These are phyloP conservation scores for Diplosoma virens DNA, from an alignment of 23 tunicate species.

Conservation along the genomic window DNA sequence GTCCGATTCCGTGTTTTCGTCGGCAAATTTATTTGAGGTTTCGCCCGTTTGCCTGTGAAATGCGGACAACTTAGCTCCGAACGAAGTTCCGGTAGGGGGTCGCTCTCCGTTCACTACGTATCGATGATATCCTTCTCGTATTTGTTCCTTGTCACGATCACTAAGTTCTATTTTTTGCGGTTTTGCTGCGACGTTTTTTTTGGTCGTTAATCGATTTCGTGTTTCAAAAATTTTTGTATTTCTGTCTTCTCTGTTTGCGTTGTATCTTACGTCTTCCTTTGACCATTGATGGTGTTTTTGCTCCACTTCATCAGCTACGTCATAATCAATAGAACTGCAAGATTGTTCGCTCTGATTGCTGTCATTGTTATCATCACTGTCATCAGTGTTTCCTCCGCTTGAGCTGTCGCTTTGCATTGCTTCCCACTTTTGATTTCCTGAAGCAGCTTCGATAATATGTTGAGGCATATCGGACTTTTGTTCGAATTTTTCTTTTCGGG, in stretches of 20 bases:
- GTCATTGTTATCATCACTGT: slow-evolving; percentile 11
- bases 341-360: not conserved
- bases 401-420: slow-evolving; percentile 51
- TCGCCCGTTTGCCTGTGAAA: not conserved
- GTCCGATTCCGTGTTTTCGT: not conserved
- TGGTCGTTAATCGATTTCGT: not conserved
- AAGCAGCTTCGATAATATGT: no score
- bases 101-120: slow-evolving; percentile 21
- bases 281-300: not conserved
- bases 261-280: not conserved
- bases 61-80: slow-evolving; percentile 8
- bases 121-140: slow-evolving; percentile 34
- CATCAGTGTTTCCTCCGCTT: slow-evolving; percentile 33
- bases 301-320: not conserved
- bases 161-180: not conserved
- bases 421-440: no score
- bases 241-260: not conserved
- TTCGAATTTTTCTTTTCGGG: no score
- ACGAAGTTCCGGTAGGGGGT: slow-evolving; percentile 33
- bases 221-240: no score
- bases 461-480: no score
- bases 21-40: not conserved
- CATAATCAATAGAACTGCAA: not conserved
- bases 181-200: not conserved
- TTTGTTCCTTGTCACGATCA: slow-evolving; percentile 9